Evolutionary conservation across 2,888 invertebrate genomes (phyloP).

Genomic region (Polia nebulosa): DNA sequence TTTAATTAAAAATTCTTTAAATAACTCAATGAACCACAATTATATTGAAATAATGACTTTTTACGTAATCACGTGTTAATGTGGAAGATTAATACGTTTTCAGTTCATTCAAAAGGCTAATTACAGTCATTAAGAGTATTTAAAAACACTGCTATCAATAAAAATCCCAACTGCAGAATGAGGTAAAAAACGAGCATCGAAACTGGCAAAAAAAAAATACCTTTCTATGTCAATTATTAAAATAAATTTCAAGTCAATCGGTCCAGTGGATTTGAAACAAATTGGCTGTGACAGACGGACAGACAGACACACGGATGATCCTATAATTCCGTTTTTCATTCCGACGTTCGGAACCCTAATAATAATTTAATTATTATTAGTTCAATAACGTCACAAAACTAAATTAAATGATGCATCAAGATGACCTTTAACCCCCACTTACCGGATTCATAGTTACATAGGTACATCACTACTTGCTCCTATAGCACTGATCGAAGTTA

Average conservation of each 20-base stretch:
- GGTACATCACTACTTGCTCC: constrained; percentile 10
- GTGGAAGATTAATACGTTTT: constrained; percentile 14
- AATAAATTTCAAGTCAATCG: too few species aligned
- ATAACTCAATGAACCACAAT: constrained; percentile 16
- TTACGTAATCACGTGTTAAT: constrained; percentile 26
- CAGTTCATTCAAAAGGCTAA: constrained; percentile 39
- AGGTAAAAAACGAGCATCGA: neutral
- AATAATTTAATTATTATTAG: neutral
- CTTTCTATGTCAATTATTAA: neutral
- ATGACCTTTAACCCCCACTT: constrained; percentile 21
- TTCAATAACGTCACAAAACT: neutral
- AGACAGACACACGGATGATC: too few species aligned
- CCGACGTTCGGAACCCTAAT: too few species aligned
- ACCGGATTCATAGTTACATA: constrained; percentile 6
- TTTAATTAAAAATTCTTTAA: constrained; percentile 29
- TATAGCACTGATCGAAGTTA: constrained; percentile 48
- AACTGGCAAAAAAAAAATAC: neutral
- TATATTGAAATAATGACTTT: constrained; percentile 14
- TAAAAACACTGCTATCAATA: constrained; percentile 3
- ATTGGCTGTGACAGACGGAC: too few species aligned
- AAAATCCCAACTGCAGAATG: neutral
- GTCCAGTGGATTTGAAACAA: too few species aligned
- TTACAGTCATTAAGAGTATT: constrained; percentile 14
- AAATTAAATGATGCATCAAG: constrained; percentile 13
- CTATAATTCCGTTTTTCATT: too few species aligned